Evolutionary conservation across 1,140 invertebrate species (phyloP).

Genomic region (Halictus rubicundus): DNA sequence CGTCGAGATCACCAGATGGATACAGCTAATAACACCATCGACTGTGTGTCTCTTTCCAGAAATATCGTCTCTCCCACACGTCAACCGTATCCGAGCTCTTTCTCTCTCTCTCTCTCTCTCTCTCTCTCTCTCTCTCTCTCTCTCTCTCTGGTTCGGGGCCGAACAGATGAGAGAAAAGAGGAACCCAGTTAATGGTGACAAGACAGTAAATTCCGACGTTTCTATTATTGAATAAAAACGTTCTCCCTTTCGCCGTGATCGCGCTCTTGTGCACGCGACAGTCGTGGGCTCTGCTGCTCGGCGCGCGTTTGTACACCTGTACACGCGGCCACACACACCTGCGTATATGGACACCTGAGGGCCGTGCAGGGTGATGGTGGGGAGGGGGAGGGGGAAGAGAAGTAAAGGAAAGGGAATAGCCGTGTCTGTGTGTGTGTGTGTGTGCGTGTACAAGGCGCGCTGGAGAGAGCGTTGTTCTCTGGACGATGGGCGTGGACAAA

Average conservation of each 20-base stretch:
- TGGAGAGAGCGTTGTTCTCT: constrained; percentile 42
- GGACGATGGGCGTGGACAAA: constrained; percentile 68
- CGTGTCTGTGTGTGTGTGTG: too few species aligned
- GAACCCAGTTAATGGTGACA: constrained; percentile 31
- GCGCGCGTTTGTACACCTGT: constrained; percentile 15
- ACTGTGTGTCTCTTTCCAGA: too few species aligned
- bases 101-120: too few species aligned
- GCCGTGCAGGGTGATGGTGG: too few species aligned
- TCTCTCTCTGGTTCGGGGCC: not conserved
- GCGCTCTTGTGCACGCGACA: constrained; percentile 58
- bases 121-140: too few species aligned
- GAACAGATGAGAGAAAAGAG: constrained; percentile 7
- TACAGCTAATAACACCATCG: too few species aligned
- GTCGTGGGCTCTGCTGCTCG: constrained; percentile 10
- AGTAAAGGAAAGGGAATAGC: constrained; percentile 54
- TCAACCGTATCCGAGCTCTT: not conserved
- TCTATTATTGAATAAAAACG: constrained; percentile 63
- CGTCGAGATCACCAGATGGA: too few species aligned
- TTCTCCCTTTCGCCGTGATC: constrained; percentile 62
- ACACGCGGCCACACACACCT: constrained; percentile 34
- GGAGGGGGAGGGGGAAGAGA: not conserved
- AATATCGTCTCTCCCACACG: too few species aligned
- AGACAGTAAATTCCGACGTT: constrained; percentile 56
- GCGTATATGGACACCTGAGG: too few species aligned
- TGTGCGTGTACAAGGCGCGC: not conserved